Evolutionary conservation across 1,140 invertebrate genomes (phyloP).

Genomic region (Drosophila mayri): DNA sequence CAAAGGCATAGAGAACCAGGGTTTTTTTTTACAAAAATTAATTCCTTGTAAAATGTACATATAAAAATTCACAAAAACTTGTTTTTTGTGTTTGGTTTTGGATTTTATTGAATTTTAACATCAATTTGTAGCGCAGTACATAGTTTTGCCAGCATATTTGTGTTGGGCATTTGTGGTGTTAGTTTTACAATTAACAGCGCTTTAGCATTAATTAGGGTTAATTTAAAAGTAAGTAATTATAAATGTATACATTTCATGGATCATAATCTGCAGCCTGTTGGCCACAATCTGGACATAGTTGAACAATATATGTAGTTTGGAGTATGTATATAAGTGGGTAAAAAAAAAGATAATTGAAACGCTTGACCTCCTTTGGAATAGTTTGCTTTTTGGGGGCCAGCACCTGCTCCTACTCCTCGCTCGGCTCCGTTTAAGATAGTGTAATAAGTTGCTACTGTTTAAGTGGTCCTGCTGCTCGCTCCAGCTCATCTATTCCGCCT

Average conservation of each 20-base stretch:
- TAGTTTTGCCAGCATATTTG: not conserved
- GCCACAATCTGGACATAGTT: not conserved
- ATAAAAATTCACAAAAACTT: not conserved
- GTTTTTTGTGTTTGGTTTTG: not conserved
- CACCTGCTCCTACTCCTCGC: not conserved
- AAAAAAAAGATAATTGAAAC: not conserved
- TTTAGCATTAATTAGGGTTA: not conserved
- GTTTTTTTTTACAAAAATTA: not conserved
- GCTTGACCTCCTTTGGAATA: constrained; percentile 3
- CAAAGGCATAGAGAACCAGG: not conserved
- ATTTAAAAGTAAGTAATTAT: constrained; percentile 1
- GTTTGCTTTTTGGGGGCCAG: constrained; percentile 1
- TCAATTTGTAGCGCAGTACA: constrained; percentile 4
- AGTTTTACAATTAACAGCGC: not conserved
- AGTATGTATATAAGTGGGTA: not conserved
- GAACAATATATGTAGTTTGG: constrained; percentile 1
- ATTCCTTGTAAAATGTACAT: not conserved
- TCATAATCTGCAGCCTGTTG: constrained; percentile 1
- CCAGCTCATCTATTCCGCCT: constrained; percentile 3
- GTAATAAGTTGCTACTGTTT: constrained; percentile 7
- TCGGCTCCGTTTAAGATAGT: constrained; percentile 1
- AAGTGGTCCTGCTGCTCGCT: constrained; percentile 12
- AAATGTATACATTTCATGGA: not conserved
- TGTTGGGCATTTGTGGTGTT: not conserved
- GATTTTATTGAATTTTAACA: constrained; percentile 14